These are phyloP conservation scores for Prorops nasuta DNA, from an alignment of 1,140 invertebrate genomes.

Conservation along the genomic window DNA sequence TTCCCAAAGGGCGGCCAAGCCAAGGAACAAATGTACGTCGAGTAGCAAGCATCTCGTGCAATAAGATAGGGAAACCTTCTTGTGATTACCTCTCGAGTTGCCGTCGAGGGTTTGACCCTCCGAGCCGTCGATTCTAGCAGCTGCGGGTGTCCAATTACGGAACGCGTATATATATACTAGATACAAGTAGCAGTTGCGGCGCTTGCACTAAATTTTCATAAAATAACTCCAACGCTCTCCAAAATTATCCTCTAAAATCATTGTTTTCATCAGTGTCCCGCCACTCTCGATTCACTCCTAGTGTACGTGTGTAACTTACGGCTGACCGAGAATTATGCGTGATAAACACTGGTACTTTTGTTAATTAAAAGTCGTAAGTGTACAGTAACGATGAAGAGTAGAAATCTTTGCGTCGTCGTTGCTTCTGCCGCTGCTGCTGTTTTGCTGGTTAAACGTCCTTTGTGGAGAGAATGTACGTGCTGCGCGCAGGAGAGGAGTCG, in stretches of 20 bases:
- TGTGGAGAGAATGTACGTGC: too few species aligned
- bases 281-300: neutral
- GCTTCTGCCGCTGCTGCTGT: too few species aligned
- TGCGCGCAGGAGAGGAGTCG: too few species aligned
- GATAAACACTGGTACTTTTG: too few species aligned
- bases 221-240: too few species aligned
- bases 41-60: neutral
- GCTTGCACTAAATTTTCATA: too few species aligned
- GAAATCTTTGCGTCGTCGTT: too few species aligned
- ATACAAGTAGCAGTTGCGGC: neutral
- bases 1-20: too few species aligned
- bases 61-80: conserved; percentile 25
- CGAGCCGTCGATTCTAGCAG: conserved; percentile 18
- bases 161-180: neutral
- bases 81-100: conserved; percentile 19
- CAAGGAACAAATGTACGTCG: conserved; percentile 2
- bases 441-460: too few species aligned
- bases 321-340: neutral
- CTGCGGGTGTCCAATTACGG: conserved; percentile 19
- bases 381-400: too few species aligned
- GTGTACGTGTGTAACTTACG: neutral
- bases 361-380: too few species aligned
- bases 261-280: neutral
- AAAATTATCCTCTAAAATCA: neutral
- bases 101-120: conserved; percentile 15